Evolutionary conservation across 2,797 vertebrate genomes (phyloP).

Genomic region (Perodicticus potto): DNA sequence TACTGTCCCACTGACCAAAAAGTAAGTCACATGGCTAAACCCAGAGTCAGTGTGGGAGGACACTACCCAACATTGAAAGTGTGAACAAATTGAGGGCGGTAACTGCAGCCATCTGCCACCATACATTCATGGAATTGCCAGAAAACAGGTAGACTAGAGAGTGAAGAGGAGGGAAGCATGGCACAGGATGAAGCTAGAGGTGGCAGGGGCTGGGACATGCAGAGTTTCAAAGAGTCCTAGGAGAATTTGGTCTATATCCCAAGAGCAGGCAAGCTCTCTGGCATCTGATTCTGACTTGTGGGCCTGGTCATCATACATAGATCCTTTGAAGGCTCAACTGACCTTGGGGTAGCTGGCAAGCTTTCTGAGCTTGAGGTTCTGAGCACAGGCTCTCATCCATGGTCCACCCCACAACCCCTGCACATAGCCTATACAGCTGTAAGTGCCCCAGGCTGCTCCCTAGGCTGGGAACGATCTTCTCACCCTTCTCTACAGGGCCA

Average conservation of each 20-base stretch:
- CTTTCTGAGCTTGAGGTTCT: neutral
- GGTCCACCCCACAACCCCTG: neutral
- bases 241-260: neutral
- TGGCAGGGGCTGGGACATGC: accelerated
- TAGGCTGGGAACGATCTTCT: neutral
- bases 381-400: neutral
- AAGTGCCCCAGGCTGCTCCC: neutral
- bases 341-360: neutral
- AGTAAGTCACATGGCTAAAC: neutral
- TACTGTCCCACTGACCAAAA: neutral
- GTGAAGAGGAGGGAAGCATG: accelerated
- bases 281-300: neutral
- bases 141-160: neutral
- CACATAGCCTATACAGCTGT: accelerated
- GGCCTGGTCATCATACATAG: neutral
- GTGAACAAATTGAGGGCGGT: neutral
- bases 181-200: neutral
- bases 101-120: neutral
- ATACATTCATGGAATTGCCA: neutral
- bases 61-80: accelerated
- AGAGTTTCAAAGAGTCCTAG: neutral
- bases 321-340: neutral
- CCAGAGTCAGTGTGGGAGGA: neutral
- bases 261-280: neutral
- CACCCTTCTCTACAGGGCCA: neutral